Conservation (phyloP, 2,113 vertebrate genomes). For the Megaptera novaeangliae region DNA sequence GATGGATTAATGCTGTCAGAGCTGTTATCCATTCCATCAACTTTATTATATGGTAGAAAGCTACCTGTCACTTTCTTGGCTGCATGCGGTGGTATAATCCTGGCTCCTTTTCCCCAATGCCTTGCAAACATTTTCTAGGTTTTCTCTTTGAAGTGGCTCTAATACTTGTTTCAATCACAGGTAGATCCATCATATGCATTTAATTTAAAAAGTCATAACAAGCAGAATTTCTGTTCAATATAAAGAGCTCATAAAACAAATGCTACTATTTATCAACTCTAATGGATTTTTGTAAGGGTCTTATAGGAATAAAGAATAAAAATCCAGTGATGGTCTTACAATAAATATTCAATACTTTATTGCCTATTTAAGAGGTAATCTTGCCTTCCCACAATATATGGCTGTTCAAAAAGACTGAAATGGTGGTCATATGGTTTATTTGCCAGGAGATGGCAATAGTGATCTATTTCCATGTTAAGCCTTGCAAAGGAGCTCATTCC, state of each 20-base stretch:
- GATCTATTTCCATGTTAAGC: conserved; percentile 76
- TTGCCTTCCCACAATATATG: conserved; percentile 66
- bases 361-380: conserved; percentile 74
- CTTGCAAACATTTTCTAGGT: conserved; percentile 5
- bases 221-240: conserved; percentile 73
- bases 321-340: conserved; percentile 72
- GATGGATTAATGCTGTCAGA: conserved; percentile 62
- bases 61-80: conserved; percentile 62
- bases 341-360: conserved; percentile 79
- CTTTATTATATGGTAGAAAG: conserved; percentile 51
- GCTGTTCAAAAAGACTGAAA: conserved; percentile 62
- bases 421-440: conserved; percentile 69
- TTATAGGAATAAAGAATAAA: conserved; percentile 78
- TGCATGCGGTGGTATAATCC: neutral
- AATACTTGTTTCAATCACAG: conserved; percentile 77
- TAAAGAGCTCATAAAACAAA: conserved; percentile 76
- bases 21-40: conserved; percentile 55
- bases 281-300: conserved; percentile 78
- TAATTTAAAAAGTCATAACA: conserved; percentile 79
- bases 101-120: neutral
- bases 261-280: conserved; percentile 75
- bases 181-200: conserved; percentile 73
- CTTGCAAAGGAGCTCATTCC: neutral
- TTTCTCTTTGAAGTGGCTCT: conserved; percentile 49
- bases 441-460: conserved; percentile 86